phyloP scores from a whole-genome alignment of 1,140 invertebrate genomes.

The Caenorhabditis latens region DNA sequence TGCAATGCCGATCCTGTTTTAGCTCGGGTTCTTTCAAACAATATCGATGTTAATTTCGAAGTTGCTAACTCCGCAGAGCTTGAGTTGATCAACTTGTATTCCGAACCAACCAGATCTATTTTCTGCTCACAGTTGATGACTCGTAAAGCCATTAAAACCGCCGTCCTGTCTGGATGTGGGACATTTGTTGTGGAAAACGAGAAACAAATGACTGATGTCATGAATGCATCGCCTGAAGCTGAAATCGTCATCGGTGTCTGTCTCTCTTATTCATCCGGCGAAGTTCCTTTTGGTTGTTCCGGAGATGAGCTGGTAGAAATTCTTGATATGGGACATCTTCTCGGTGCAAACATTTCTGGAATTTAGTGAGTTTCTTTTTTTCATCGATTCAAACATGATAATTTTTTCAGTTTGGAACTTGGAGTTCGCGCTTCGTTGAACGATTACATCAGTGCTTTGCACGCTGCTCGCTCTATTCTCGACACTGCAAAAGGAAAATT shows the following conservation, averaged over 20 bases:
- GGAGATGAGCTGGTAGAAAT: conserved; percentile 15
- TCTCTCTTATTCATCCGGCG: conserved; percentile 2
- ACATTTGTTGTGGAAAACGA: conserved; percentile 33
- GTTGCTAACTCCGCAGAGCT: conserved; percentile 41
- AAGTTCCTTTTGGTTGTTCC: conserved; percentile 29
- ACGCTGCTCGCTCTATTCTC: conserved; percentile 20
- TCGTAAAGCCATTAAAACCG: conserved; percentile 23
- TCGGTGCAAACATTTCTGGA: conserved; percentile 46
- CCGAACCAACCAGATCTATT: conserved; percentile 14
- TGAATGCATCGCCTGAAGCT: conserved; percentile 13
- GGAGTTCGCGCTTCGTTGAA: conserved; percentile 2
- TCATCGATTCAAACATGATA: not conserved
- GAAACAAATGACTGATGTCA: conserved; percentile 23
- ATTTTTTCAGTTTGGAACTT: conserved; percentile 47
- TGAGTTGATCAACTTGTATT: not conserved
- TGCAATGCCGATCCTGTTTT: conserved; percentile 91
- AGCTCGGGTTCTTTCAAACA: conserved; percentile 86
- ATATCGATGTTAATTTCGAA: conserved; percentile 89
- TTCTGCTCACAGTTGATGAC: conserved; percentile 46
- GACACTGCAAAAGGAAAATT: not conserved
- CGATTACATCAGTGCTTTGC: conserved; percentile 8
- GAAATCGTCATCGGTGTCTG: conserved; percentile 13
- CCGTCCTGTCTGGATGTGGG: not conserved
- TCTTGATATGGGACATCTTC: conserved; percentile 34
- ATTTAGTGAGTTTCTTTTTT: not conserved